These are phyloP conservation scores for Chelon labrosus DNA, from an alignment of 2,797 vertebrate species.

Conservation along the genomic window DNA sequence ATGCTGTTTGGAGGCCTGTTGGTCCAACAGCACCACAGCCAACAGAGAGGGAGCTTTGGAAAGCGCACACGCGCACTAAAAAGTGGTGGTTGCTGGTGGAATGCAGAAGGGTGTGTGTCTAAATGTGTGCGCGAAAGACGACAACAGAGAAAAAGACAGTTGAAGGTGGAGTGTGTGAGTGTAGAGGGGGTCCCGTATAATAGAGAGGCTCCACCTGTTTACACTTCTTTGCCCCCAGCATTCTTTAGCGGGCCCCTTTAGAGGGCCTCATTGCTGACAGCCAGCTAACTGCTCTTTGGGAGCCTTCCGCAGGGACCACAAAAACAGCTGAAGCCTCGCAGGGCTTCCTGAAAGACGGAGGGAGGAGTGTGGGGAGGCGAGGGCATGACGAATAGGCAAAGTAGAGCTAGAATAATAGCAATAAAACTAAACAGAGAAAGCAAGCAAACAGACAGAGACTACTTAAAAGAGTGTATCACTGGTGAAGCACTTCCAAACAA, in stretches of 20 bases:
- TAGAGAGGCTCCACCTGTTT: constrained; percentile 93
- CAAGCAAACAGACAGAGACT: constrained; percentile 68
- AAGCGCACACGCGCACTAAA: constrained; percentile 38
- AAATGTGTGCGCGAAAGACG: constrained; percentile 53
- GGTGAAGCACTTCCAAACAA: constrained; percentile 88
- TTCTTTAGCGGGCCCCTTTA: constrained; percentile 86
- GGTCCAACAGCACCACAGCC: constrained; percentile 69
- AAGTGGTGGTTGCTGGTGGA: constrained; percentile 32
- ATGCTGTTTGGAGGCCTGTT: constrained; percentile 48
- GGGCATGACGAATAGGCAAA: constrained; percentile 65
- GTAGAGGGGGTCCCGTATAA: constrained; percentile 80
- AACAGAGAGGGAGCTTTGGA: constrained; percentile 40
- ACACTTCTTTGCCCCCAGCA: constrained; percentile 88
- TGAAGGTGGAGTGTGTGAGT: constrained; percentile 54
- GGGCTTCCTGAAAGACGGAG: constrained; percentile 71
- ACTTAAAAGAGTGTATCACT: constrained; percentile 83
- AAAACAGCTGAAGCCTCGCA: constrained; percentile 72
- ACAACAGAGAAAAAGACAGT: constrained; percentile 50
- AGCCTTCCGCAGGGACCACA: constrained; percentile 71
- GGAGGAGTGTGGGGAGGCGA: constrained; percentile 48
- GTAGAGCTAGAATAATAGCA: constrained; percentile 67
- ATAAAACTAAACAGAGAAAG: constrained; percentile 71
- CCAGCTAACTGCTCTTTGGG: constrained; percentile 88
- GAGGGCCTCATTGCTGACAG: constrained; percentile 86
- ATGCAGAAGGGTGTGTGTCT: constrained; percentile 18